A percentile compares a stretch with the other conserved stretches of the same genome.
phyloP scores from a whole-genome alignment of 2,888 invertebrate genomes.

The Globia sparganii region DNA sequence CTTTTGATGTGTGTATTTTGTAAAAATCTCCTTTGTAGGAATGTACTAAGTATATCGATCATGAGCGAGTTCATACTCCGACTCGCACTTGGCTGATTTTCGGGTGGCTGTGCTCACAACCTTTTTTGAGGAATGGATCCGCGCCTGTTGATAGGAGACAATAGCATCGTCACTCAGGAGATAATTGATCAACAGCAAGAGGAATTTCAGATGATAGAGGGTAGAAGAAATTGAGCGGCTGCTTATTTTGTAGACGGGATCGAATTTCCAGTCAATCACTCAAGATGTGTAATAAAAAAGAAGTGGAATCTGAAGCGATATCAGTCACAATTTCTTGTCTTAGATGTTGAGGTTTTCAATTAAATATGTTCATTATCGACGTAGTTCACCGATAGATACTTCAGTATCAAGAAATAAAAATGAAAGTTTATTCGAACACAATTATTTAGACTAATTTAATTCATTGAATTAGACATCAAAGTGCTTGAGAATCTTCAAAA shows the following conservation, averaged over 20 bases:
- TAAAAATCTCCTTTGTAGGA: too few relatives aligned
- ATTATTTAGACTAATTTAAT: conserved; percentile 19
- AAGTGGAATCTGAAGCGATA: conserved; percentile 2
- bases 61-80: too few relatives aligned
- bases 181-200: not conserved
- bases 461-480: conserved; percentile 53
- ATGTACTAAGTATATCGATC: too few relatives aligned
- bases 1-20: too few relatives aligned
- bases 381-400: not conserved
- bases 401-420: conserved; percentile 39
- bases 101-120: too few relatives aligned
- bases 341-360: not conserved
- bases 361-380: not conserved
- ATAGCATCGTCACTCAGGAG: not conserved
- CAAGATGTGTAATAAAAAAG: not conserved
- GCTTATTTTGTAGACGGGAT: not conserved
- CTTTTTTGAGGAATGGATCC: too few relatives aligned
- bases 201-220: not conserved
- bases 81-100: too few relatives aligned
- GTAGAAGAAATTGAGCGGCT: not conserved
- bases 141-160: fast-evolving
- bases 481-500: conserved; percentile 40
- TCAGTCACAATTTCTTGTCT: conserved; percentile 2
- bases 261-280: not conserved
- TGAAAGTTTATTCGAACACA: conserved; percentile 35